Percentiles rank a stretch among this genome's conserved stretches.
These are phyloP conservation scores for Capricornis sumatraensis DNA, from an alignment of 2,113 vertebrate species.

Conservation along the genomic window DNA sequence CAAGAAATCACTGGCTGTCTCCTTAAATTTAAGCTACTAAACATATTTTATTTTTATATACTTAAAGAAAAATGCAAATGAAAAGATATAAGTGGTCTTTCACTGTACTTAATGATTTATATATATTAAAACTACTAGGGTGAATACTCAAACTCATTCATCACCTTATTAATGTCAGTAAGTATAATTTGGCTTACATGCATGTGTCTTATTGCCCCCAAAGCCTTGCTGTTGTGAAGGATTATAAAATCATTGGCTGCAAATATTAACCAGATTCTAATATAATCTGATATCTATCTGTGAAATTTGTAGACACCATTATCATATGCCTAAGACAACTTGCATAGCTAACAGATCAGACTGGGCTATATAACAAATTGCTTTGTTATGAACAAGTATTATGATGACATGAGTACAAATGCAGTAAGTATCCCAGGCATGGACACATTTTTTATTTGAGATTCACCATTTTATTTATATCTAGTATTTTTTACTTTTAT, in stretches of 20 bases:
- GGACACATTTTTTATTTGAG: neutral
- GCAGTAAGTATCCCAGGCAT: neutral
- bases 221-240: neutral
- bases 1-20: constrained; percentile 6
- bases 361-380: neutral
- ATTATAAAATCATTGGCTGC: neutral
- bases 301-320: constrained; percentile 25
- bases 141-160: neutral
- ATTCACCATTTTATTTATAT: neutral
- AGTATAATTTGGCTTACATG: constrained; percentile 27
- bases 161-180: constrained; percentile 13
- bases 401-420: neutral
- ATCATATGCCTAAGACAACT: neutral
- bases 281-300: neutral
- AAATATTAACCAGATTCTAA: constrained; percentile 25
- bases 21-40: constrained; percentile 44
- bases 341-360: neutral
- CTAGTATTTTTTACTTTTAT: neutral
- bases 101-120: constrained; percentile 38
- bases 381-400: neutral
- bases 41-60: constrained; percentile 22
- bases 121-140: neutral
- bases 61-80: constrained; percentile 39
- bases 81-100: constrained; percentile 34
- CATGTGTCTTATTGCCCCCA: neutral